Percentiles rank a stretch among this genome's conserved stretches.
phyloP scores from a whole-genome alignment of 2,888 invertebrate species.

The Eutolmus rufibarbis region DNA sequence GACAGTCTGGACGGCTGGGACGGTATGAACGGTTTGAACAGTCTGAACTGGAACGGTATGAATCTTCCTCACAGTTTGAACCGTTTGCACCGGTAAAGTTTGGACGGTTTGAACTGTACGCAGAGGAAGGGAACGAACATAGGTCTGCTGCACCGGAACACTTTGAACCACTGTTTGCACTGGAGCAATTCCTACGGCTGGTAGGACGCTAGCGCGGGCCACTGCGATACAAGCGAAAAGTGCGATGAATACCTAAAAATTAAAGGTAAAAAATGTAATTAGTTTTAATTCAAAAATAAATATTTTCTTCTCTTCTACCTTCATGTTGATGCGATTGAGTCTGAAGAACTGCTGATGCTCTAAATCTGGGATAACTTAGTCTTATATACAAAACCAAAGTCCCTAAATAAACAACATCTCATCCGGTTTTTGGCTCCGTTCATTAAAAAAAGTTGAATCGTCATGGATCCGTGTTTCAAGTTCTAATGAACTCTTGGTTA shows the following conservation, averaged over 20 bases:
- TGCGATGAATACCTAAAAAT: background rate
- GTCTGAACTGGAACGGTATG: background rate
- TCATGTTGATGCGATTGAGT: background rate
- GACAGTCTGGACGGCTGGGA: background rate
- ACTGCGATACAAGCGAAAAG: background rate
- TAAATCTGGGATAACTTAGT: background rate
- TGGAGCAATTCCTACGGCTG: background rate
- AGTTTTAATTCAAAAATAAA: background rate
- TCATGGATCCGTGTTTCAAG: background rate
- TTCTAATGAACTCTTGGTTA: constrained; percentile 10
- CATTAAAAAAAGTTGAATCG: background rate
- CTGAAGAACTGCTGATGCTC: background rate
- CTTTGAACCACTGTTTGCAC: background rate
- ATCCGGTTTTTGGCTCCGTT: background rate
- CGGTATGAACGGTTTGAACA: background rate
- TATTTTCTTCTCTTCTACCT: background rate
- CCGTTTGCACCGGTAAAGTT: constrained; percentile 2
- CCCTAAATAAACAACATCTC: constrained; percentile 2
- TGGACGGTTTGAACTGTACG: background rate
- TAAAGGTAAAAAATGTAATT: background rate
- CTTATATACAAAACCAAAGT: background rate
- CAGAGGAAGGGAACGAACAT: background rate
- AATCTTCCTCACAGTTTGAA: background rate
- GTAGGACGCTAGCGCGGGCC: background rate
- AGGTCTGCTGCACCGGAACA: background rate